Conservation (phyloP, 2,797 vertebrate genomes). For the Caiman crocodilus region DNA sequence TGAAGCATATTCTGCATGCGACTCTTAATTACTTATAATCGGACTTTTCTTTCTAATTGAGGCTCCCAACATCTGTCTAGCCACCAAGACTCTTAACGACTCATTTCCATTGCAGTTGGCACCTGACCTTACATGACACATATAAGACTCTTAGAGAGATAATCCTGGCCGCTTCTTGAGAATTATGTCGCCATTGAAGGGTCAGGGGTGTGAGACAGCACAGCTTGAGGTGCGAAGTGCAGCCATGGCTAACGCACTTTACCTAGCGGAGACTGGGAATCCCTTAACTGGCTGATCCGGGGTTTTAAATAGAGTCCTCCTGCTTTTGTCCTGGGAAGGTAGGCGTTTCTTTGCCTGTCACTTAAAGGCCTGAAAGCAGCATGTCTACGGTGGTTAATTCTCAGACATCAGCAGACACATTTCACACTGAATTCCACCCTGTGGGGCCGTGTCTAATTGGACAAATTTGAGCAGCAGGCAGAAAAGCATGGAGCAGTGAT, state of each 20-base stretch:
- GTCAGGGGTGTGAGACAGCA: conserved; percentile 83
- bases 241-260: conserved; percentile 75
- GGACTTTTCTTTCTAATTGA: conserved; percentile 79
- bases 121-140: conserved; percentile 86
- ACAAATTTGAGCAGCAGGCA: conserved; percentile 97
- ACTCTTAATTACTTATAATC: conserved; percentile 80
- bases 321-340: conserved; percentile 51
- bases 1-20: conserved; percentile 53
- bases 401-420: conserved; percentile 87
- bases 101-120: conserved; percentile 81
- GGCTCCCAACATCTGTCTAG: conserved; percentile 78
- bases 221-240: conserved; percentile 83
- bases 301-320: conserved; percentile 66
- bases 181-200: conserved; percentile 84
- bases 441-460: conserved; percentile 94
- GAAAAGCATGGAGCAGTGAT: conserved; percentile 87
- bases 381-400: conserved; percentile 85
- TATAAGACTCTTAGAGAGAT: conserved; percentile 88
- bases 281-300: conserved; percentile 78
- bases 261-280: conserved; percentile 80
- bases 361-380: conserved; percentile 80
- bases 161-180: conserved; percentile 80
- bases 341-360: conserved; percentile 78
- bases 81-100: conserved; percentile 78
- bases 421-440: conserved; percentile 90